Percentiles rank a stretch among this genome's conserved stretches.
Evolutionary conservation across 2,888 invertebrate genomes (phyloP).

Genomic region (Drosophila fungiperda): DNA sequence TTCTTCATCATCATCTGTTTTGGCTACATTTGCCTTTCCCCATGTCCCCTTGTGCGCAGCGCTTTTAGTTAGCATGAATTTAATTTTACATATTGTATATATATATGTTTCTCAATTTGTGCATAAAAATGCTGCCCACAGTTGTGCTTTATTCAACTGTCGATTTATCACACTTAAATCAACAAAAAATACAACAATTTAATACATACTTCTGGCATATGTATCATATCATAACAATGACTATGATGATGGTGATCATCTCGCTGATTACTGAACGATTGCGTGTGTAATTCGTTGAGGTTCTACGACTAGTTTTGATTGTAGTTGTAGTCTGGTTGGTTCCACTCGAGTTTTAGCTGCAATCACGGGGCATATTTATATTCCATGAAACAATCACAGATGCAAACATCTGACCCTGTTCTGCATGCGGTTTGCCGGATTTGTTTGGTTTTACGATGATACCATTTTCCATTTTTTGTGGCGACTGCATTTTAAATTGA

Average conservation of each 20-base stretch:
- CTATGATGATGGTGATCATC: conserved; percentile 33
- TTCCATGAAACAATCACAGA: conserved; percentile 18
- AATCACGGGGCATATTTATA: conserved; percentile 57
- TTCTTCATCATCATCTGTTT: conserved; percentile 8
- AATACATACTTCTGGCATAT: background rate
- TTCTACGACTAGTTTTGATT: conserved; percentile 2
- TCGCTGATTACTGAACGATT: conserved; percentile 63
- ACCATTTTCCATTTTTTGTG: conserved; percentile 30
- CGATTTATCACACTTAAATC: conserved; percentile 77
- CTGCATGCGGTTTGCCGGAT: conserved; percentile 35
- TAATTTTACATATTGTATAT: conserved; percentile 18
- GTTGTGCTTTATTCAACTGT: conserved; percentile 70
- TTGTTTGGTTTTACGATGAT: conserved; percentile 42
- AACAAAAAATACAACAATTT: conserved; percentile 14
- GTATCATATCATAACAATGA: conserved; percentile 34
- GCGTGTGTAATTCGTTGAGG: conserved; percentile 54
- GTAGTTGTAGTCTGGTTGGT: conserved; percentile 20
- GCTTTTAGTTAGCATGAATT: conserved; percentile 7
- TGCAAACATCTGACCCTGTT: conserved; percentile 29
- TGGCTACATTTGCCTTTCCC: conserved; percentile 15
- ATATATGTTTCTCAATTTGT: conserved; percentile 17
- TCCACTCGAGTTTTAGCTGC: conserved; percentile 29
- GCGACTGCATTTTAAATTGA: conserved; percentile 68
- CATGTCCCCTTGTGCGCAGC: conserved; percentile 1
- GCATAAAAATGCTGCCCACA: conserved; percentile 33